Evolutionary conservation across 2,113 vertebrate genomes (phyloP).

Genomic region (Oriolus oriolus): DNA sequence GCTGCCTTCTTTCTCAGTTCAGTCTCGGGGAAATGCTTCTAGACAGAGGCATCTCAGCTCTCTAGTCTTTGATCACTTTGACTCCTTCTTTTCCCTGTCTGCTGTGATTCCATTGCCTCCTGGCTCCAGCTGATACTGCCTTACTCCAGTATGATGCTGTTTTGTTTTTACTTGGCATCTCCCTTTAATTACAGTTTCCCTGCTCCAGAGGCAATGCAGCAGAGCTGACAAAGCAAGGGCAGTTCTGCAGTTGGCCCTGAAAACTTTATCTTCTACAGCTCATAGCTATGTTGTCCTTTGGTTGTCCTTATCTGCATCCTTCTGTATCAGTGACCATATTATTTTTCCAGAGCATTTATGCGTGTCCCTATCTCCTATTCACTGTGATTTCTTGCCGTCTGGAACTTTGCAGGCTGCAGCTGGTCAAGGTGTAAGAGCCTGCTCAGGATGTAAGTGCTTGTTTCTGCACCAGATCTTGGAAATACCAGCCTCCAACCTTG

Average conservation of each 20-base stretch:
- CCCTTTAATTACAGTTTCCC: not conserved
- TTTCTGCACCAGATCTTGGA: not conserved
- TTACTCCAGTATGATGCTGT: not conserved
- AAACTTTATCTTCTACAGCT: not conserved
- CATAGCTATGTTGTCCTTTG: not conserved
- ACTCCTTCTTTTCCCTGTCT: slow-evolving; percentile 6
- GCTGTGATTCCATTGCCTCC: slow-evolving; percentile 10
- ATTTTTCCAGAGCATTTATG: not conserved
- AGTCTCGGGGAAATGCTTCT: not conserved
- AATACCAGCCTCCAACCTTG: not conserved
- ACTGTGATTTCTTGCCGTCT: not conserved
- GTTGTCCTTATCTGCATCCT: not conserved
- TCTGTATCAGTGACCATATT: not conserved
- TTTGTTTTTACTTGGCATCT: not conserved
- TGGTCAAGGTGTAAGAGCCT: not conserved
- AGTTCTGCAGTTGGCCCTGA: not conserved
- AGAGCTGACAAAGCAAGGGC: not conserved
- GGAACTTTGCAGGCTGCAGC: not conserved
- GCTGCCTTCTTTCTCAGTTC: slow-evolving; percentile 9
- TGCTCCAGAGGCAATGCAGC: not conserved
- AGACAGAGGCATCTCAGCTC: not conserved
- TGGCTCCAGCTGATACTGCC: not conserved
- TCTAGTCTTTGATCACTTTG: not conserved
- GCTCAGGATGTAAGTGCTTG: not conserved
- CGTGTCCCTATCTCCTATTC: not conserved